Evolutionary conservation across 2,888 invertebrate genomes (phyloP), one percentile per base, ranked within the genome.

Genomic region (Bembecia ichneumoniformis): DNA sequence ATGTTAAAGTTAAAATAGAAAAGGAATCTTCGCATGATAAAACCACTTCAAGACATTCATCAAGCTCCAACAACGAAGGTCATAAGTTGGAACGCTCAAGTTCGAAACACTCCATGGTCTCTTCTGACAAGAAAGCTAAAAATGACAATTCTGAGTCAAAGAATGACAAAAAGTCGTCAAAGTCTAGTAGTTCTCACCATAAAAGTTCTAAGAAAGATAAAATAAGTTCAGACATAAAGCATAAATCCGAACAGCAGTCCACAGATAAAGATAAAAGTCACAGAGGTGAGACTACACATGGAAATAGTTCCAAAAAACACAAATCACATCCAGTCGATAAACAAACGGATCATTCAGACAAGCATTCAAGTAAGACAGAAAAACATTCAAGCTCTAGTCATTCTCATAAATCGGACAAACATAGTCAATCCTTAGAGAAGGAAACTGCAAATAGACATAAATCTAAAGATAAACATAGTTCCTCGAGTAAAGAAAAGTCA

Each of bases 391-490:
- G 55, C 47, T 63, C 62, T 43, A 63, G 58, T 52, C 57, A 60
- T 47, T 58, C 59, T 49, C 58, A 64, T 13, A 70, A 64, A 54
- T 52, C 59, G 58, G 64, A 64, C 3, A 71, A 64, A 53, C 58
- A 68, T 34, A 78, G 76, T 57, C 69, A 60, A 55, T 66, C 67
- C 15, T 68, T 70, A 55, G 76, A 75, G 35, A 77, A 71, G 51
- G 77, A 78, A 47, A 51, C 48, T 13, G 62, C 69, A 46, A 73
- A 63, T 63, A 79, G 67, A 60, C 65, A 74, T 45, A 62, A 62
- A 55, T 67, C 68, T 68, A 79, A 76, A 58, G 80, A 82, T 52
- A 83, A 74, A 62, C 69, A 75, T 55, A 77, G 70, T 67, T 77
- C 76, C 57, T 77, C 77, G 35, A 74, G 68, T 58, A 81, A 75